Percentiles rank a stretch among this genome's conserved stretches.
Evolutionary conservation across 2,888 invertebrate species (phyloP).

Genomic region (Eupithecia tripunctaria): DNA sequence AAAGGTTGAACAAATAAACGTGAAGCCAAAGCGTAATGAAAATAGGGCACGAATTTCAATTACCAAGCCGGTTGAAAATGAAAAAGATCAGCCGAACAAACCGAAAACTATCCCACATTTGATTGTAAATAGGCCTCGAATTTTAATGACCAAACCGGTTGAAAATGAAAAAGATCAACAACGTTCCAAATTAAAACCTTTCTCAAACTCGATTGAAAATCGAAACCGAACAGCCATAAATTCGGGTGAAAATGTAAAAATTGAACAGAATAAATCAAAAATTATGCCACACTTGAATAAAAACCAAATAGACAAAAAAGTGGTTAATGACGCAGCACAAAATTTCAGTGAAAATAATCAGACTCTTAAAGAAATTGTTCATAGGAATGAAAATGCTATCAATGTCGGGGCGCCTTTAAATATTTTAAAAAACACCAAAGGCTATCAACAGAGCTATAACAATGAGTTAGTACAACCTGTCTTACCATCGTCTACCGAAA

Average conservation of each 20-base stretch:
- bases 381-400: not conserved
- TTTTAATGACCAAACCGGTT: not conserved
- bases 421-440: not conserved
- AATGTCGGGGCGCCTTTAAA: not conserved
- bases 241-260: not conserved
- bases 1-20: slow-evolving; percentile 18
- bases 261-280: not conserved
- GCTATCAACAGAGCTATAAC: not conserved
- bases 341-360: not conserved
- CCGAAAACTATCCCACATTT: not conserved
- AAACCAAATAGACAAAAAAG: not conserved
- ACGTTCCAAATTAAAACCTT: not conserved
- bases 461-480: not conserved
- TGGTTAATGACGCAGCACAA: not conserved
- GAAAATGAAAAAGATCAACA: slow-evolving; percentile 5
- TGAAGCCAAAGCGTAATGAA: not conserved
- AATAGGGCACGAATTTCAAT: not conserved
- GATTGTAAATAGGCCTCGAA: not conserved
- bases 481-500: not conserved
- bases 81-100: slow-evolving; percentile 1
- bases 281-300: not conserved
- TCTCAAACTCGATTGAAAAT: not conserved
- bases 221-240: not conserved
- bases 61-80: not conserved
- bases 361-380: not conserved